Evolutionary conservation across 1,140 invertebrate species (phyloP), one percentile per base, ranked within the genome.

Genomic region (Chironomus tepperi): DNA sequence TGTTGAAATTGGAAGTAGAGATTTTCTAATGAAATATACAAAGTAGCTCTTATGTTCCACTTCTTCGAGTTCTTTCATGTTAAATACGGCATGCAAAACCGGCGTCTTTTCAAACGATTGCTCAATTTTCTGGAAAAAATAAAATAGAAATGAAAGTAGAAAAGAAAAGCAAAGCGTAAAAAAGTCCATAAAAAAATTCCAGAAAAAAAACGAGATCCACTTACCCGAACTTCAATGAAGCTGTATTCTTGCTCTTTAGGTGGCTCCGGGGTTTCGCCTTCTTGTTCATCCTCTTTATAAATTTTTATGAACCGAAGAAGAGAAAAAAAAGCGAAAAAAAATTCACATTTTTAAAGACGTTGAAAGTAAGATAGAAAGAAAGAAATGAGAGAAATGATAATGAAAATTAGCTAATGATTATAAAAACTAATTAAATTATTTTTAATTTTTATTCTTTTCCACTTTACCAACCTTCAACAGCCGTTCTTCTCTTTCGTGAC

Each of bases 1-100:
- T 75, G 34, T 24, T 43, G 21, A n/a, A 73, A 84, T 79, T 0
- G 89, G 89, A 67, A 91, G 82, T 6, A 84, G 84, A 24, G 87
- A 83, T 24, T 87, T 87, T 7, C 90, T 84, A 75, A 91, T 77
- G 74, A 93, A 86, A 78, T 91, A 93, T 0, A 91, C 81, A 76
- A 89, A 87, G 73, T 86, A 85, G 0, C 82, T 81, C 19, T 88
- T 85, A 0, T 83, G 78, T 42, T 85, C 81, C 0, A 84, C 79
- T 8, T 77, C 73, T 47, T 82, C 80, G 0, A 84, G 84, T 8
- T 84, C 82, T 73, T 91, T 81, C 42, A 85, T 83, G 0, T 90
- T 90, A 76, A 90, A 91, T 21, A 86, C 79, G 0, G 88, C 87
- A 57, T 90, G 85, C 5, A 93, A 78, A 15, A 86, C 84, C 15